Evolutionary conservation across 2,113 vertebrate genomes (phyloP).

Genomic region (Porphyrio hochstetteri): DNA sequence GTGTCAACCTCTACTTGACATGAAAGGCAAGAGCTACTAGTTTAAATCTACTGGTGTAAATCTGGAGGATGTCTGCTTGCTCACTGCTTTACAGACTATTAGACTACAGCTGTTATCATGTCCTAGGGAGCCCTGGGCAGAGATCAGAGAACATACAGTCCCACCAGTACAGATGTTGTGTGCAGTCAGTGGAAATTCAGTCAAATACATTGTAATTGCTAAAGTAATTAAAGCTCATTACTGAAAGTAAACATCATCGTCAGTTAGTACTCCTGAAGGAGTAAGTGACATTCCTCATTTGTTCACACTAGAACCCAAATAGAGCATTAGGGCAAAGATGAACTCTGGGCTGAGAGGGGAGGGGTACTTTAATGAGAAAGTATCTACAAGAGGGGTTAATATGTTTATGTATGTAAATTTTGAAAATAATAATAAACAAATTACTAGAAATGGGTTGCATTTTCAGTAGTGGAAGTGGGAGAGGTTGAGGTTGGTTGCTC

Average conservation of each 20-base stretch:
- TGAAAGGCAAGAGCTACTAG: conserved; percentile 1
- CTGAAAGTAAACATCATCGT: conserved; percentile 59
- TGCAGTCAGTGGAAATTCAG: conserved; percentile 70
- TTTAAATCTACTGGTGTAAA: not conserved
- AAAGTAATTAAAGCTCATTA: conserved; percentile 75
- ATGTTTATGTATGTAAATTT: not conserved
- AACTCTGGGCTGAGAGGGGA: not conserved
- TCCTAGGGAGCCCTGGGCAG: conserved; percentile 38
- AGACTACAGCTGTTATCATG: conserved; percentile 40
- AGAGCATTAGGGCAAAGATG: not conserved
- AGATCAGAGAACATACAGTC: conserved; percentile 36
- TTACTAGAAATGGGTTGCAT: not conserved
- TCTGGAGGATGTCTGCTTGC: conserved; percentile 19
- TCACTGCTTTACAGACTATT: conserved; percentile 46
- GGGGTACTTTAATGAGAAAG: not conserved
- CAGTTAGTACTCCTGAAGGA: conserved; percentile 28
- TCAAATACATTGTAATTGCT: conserved; percentile 68
- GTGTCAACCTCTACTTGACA: not conserved
- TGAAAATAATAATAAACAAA: not conserved
- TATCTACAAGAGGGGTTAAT: not conserved
- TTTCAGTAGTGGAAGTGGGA: not conserved
- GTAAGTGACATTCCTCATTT: conserved; percentile 23
- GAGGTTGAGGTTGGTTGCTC: no score
- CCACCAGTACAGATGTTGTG: conserved; percentile 63
- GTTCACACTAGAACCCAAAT: conserved; percentile 4